These are phyloP conservation scores for Cerastis leucographa DNA, from an alignment of 2,888 invertebrate genomes.

Conservation along the genomic window DNA sequence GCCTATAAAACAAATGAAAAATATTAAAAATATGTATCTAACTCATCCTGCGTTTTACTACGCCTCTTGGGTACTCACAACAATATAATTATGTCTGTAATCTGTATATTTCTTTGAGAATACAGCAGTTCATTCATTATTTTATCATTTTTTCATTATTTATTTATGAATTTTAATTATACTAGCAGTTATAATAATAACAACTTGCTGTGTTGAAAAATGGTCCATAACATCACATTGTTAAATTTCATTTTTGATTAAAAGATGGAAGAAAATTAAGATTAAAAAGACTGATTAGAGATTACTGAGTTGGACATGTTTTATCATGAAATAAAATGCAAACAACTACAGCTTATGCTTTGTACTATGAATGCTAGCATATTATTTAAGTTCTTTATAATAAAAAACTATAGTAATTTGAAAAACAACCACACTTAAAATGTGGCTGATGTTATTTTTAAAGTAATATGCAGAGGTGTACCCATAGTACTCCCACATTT, in stretches of 20 bases:
- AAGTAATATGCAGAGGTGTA: neutral
- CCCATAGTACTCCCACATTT: neutral
- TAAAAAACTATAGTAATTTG: neutral
- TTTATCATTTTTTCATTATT: too few species aligned
- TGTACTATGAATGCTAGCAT: neutral
- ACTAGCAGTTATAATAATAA: conserved; percentile 12
- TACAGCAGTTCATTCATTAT: conserved; percentile 88
- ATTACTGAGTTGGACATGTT: conserved; percentile 16
- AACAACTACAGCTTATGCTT: conserved; percentile 5
- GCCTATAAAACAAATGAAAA: conserved; percentile 90
- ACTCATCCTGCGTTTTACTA: neutral
- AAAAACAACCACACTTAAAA: neutral
- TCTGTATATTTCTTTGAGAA: neutral
- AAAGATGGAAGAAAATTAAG: neutral
- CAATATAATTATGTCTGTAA: conserved; percentile 86
- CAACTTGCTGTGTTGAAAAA: neutral
- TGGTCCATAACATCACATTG: rapidly evolving
- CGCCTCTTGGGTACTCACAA: neutral
- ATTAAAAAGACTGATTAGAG: conserved; percentile 28
- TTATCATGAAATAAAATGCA: conserved; percentile 13
- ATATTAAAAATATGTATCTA: neutral
- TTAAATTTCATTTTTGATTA: neutral
- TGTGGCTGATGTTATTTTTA: neutral
- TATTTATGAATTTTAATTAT: conserved; percentile 17
- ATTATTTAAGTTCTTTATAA: neutral